Base-by-base conservation (phyloP, 2,797 vertebrate genomes). In the Rhadinocentrus ornatus region DNA sequence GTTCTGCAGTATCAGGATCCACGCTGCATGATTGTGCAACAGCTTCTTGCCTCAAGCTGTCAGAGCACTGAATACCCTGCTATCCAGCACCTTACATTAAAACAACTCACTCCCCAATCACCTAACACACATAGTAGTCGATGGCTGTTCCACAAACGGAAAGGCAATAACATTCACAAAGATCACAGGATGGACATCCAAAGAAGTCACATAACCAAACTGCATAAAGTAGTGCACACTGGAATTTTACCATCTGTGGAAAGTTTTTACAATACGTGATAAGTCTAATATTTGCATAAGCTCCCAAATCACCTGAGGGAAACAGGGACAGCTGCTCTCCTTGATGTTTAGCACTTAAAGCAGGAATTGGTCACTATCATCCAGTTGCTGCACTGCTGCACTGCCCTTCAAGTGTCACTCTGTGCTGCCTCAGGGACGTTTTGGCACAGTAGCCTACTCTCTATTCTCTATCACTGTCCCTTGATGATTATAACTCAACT, bases 301-400 rank as follows among this genome's bases (percentile, higher is more conserved):
- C 16, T 31, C 2, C 27, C 8, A 8, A 29, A 54, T 27, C 13
- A 18, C 27, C 53, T 55, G 53, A 27, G 62, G 46, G 48, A 73
- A 68, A 73, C 62, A 54, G 66, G 62, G 63, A 60, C 57, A 39
- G 16, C 22, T 7, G 3, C 7, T 46, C 29, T 56, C 39, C 29
- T 3, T 64, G 54, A 67, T 24, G 54, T 35, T 3, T n/a, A 22
- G 46, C 46, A 22, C 46, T 9, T 48, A 48, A 48, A 48, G 46
- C 46, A 22, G 46, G 8, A 46, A 10, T 7, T 10, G 0, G 27
- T 31, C 29, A 10, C 22, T 10, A 41, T 61, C 41, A 57, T 22
- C n/a, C 27, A 41, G 64, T 7, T 53, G 31, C 69, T 58, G 31
- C 39, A 41, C 56, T 65, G 54, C 53, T 26, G 57, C 39, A 63